These are phyloP conservation scores for Drosophila pallidifrons DNA, from an alignment of 1,140 invertebrate genomes.

Conservation along the genomic window DNA sequence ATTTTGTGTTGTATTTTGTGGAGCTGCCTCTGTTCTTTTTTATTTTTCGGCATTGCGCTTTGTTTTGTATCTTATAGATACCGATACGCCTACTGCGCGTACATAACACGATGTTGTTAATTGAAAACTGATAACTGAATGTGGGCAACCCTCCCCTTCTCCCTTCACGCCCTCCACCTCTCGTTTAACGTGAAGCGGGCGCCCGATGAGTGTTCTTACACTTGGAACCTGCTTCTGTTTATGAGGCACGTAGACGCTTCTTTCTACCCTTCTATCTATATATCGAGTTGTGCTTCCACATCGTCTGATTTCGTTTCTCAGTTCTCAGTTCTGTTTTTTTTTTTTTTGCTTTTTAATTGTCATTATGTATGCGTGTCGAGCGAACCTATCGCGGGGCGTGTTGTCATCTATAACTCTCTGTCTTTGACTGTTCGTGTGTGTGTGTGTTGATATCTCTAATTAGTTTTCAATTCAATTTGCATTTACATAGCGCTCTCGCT, in stretches of 20 bases:
- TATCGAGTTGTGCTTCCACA: background rate
- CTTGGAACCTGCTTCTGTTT: constrained; percentile 66
- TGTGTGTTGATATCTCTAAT: constrained; percentile 73
- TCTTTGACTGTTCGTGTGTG: constrained; percentile 30
- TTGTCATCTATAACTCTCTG: constrained; percentile 34
- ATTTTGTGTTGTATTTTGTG: constrained; percentile 26
- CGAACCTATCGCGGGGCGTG: constrained; percentile 60
- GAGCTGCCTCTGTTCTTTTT: constrained; percentile 45
- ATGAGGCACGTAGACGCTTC: constrained; percentile 20
- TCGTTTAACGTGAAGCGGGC: too few relatives aligned
- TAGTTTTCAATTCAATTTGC: constrained; percentile 82
- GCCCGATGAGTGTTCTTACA: constrained; percentile 32
- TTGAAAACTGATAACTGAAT: constrained; percentile 77
- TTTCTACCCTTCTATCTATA: background rate
- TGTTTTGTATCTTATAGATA: constrained; percentile 67
- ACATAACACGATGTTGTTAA: constrained; percentile 80
- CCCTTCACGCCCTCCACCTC: too few relatives aligned
- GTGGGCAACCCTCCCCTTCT: background rate
- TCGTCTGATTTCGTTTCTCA: constrained; percentile 19
- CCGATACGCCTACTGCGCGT: constrained; percentile 60
- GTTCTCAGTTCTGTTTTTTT: constrained; percentile 14
- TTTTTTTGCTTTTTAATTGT: constrained; percentile 70
- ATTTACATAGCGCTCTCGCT: constrained; percentile 44
- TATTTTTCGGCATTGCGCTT: constrained; percentile 53
- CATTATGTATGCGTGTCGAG: constrained; percentile 73